Percentiles rank a stretch among this genome's conserved stretches.
Evolutionary conservation across 2,888 invertebrate species (phyloP).

Genomic region (Uloborus plumipes): DNA sequence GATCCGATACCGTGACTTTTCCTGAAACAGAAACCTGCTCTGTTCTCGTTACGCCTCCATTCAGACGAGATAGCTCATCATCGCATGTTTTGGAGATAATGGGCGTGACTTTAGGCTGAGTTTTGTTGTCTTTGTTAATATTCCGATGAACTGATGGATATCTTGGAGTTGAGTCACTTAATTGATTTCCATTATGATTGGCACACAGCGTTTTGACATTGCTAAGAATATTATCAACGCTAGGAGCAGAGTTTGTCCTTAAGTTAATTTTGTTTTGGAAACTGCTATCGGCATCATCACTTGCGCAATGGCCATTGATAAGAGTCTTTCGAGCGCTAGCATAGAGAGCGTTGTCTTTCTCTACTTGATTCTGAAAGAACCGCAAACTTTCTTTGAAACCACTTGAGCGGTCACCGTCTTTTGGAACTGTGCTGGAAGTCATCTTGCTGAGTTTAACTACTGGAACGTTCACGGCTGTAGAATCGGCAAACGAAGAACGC

Average conservation of each 20-base stretch:
- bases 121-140: constrained; percentile 23
- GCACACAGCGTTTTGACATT: constrained; percentile 51
- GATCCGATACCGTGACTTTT: constrained; percentile 19
- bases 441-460: constrained; percentile 30
- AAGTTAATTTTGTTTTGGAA: constrained; percentile 12
- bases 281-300: not conserved
- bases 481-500: constrained; percentile 46
- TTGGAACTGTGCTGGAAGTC: constrained; percentile 39
- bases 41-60: constrained; percentile 28
- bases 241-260: constrained; percentile 27
- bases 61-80: not conserved
- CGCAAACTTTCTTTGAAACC: constrained; percentile 49
- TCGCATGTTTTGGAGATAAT: constrained; percentile 33
- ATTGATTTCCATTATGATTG: constrained; percentile 21
- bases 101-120: constrained; percentile 18
- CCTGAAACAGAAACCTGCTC: constrained; percentile 31
- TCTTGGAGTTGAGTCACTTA: constrained; percentile 12
- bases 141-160: constrained; percentile 24
- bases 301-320: constrained; percentile 13
- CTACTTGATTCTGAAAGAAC: constrained; percentile 57
- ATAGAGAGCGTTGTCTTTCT: constrained; percentile 24
- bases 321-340: constrained; percentile 7
- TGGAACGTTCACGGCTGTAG: constrained; percentile 27
- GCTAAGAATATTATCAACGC: constrained; percentile 53
- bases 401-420: constrained; percentile 27